Evolutionary conservation across 2,113 vertebrate genomes (phyloP), one percentile per base, ranked within the genome.

Genomic region (Plectropomus leopardus): DNA sequence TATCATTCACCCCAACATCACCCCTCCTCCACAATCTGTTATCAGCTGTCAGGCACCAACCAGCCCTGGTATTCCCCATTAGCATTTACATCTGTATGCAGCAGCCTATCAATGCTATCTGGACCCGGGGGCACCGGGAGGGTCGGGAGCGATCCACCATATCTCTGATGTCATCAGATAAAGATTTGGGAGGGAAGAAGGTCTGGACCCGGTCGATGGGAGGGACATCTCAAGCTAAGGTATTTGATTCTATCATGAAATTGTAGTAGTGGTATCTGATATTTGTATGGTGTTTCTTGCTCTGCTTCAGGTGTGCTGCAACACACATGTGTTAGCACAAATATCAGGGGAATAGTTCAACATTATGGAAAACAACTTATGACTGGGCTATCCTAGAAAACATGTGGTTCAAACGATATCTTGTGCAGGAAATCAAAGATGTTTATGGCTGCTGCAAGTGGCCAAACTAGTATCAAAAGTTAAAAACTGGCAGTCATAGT

Each of bases 81-180:
- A 80, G 59, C 89, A 91, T 93, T 92, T 89, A 83, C 89, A 94
- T 94, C 93, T 90, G 89, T 89, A 94, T 94, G 94, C 88, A 86
- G 87, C 34, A 32, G 55, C 76, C 81, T 88, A 94, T 94, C 91
- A 90, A 76, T 85, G 83, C 89, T 91, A 92, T 93, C 86, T 90
- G 88, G 86, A 84, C 86, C 87, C 51, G 48, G 19, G 70, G 89
- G 82, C 66, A 47, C 48, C 61, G 76, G 86, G 80, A 64, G 82
- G 66, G 60, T 75, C 48, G 42, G 72, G 81, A 77, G 87, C 72
- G 73, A 73, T 75, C 84, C 54, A 5, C 21, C 68, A 53, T 89
- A 89, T 91, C 91, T 85, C 81, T 86, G 89, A 93, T 92, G 91
- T 90, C 89, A 94, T 94, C 92, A 93, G 93, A 94, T 94, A 92